Percentiles rank a stretch among this genome's conserved stretches.
phyloP scores from a whole-genome alignment of 2,113 vertebrate genomes.

The Marmota flaviventris region DNA sequence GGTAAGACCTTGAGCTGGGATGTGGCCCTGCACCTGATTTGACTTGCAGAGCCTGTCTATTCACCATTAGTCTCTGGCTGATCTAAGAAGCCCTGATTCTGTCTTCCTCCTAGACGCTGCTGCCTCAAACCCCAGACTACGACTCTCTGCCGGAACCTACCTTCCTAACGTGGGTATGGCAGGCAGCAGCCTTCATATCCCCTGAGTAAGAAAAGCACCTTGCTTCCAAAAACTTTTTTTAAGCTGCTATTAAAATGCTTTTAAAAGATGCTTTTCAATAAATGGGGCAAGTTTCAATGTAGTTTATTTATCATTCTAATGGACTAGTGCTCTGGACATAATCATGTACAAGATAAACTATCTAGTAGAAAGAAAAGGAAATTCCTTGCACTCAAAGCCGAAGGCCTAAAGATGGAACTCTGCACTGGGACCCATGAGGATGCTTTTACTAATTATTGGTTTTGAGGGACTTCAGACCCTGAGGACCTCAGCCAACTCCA shows the following conservation, averaged over 20 bases:
- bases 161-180: not conserved
- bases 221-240: not conserved
- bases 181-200: not conserved
- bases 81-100: not conserved
- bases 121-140: not conserved
- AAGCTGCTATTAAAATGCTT: slow-evolving; percentile 21
- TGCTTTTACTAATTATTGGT: not conserved
- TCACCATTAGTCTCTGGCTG: not conserved
- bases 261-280: slow-evolving; percentile 16
- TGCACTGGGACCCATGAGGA: not conserved
- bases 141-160: not conserved
- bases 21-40: not conserved
- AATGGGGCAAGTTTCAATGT: not conserved
- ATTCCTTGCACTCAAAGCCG: slow-evolving; percentile 15
- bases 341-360: not conserved
- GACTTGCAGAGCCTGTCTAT: not conserved
- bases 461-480: not conserved
- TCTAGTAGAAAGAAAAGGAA: slow-evolving; percentile 2
- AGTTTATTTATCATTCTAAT: slow-evolving; percentile 23
- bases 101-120: not conserved
- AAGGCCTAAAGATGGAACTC: not conserved
- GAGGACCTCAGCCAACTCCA: not conserved
- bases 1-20: not conserved
- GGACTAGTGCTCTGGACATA: not conserved
- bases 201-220: slow-evolving; percentile 8